Evolutionary conservation across 2,113 vertebrate species (phyloP).

Genomic region (Lepisosteus osseus): DNA sequence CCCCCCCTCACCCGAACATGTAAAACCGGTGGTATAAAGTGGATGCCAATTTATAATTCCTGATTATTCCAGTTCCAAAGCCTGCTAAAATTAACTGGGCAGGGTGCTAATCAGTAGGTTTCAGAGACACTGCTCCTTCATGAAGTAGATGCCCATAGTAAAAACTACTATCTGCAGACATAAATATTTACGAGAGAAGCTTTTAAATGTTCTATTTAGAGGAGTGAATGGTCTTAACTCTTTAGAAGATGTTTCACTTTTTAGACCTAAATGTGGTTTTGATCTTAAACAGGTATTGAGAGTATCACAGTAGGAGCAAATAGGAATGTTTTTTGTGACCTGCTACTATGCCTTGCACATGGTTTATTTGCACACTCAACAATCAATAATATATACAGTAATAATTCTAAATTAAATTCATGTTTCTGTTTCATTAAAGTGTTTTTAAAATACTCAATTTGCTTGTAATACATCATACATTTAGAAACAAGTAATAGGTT

Average conservation of each 20-base stretch:
- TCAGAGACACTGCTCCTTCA: conserved; percentile 40
- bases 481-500: no score
- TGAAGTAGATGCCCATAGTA: conserved; percentile 26
- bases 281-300: not conserved
- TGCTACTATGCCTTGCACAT: no score
- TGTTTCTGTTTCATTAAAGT: no score
- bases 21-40: conserved; percentile 67
- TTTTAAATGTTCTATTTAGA: conserved; percentile 30
- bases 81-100: conserved; percentile 74
- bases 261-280: no score
- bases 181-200: not conserved
- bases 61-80: conserved; percentile 74
- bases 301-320: not conserved
- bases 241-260: conserved; percentile 7
- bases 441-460: no score
- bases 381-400: no score
- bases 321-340: no score
- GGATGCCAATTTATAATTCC: conserved; percentile 76
- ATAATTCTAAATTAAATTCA: no score
- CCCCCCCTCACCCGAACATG: conserved; percentile 53
- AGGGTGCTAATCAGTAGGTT: conserved; percentile 70
- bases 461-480: no score
- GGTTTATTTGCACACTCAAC: no score
- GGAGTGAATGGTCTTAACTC: conserved; percentile 12
- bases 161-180: not conserved